Evolutionary conservation across 2,888 invertebrate genomes (phyloP), one percentile per base, ranked within the genome.

Genomic region (Pandemis heparana): DNA sequence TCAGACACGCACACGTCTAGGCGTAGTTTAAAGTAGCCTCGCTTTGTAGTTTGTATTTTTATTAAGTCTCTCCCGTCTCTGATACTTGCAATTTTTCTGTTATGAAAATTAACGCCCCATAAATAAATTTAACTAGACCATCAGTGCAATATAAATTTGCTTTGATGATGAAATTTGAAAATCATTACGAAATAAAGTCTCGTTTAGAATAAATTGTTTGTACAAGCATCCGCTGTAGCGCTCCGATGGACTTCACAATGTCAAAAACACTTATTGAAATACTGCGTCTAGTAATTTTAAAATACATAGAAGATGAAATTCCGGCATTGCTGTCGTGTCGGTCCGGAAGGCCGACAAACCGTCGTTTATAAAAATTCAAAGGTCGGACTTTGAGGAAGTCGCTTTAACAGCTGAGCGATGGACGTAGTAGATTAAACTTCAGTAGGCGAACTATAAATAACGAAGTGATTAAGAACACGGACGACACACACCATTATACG

Each of bases 331-430:
- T 75, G 68, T 63, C 69, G 65, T 80, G 83, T 82, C 85, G 82
- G 76, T 80, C 81, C 80, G 83, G 84, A 87, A 89, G 81, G 83
- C 75, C 79, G 82, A 82, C 81, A 81, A 83, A 84, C 78, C 63
- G 53, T 75, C 77, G 81, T 83, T 82, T 83, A 81, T 83, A 82
- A 85, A 83, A 83, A 78, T 80, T 75, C 64, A 78, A 81, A 83
- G 83, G 83, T 81, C 82, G 78, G 41, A 66, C 79, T 73, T 75
- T 62, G 75, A 78, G 77, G 78, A 78, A 78, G 75, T 65, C 53
- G 67, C 74, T 56, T 12, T 69, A 69, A 74, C 74, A 74, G 69
- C 70, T 74, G 74, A 74, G 74, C 64, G 70, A 69, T 74, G 69
- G 48, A 63, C 64, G 43, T 41, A 74, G 69, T 65, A 61, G 64